These are phyloP conservation scores for Eucidaris tribuloides DNA, from an alignment of 35 echinoderm and acorn worm genomes.

Conservation along the genomic window DNA sequence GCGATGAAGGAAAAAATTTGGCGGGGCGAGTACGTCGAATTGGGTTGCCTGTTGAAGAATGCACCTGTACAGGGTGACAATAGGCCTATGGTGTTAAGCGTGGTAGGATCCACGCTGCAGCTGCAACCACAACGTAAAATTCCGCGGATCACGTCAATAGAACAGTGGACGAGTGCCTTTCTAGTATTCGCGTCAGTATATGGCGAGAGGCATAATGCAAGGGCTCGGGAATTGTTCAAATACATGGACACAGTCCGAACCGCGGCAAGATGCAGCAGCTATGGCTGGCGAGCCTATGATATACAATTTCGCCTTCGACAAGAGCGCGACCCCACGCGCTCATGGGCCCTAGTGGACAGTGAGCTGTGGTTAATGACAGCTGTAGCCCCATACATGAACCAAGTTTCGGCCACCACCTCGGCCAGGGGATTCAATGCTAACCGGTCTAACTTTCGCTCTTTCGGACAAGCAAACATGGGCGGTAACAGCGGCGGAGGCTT, in stretches of 20 bases:
- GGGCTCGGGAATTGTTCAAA: conserved; percentile 18
- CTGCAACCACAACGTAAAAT: not conserved
- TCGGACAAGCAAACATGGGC: too few relatives aligned
- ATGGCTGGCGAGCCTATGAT: conserved; percentile 19
- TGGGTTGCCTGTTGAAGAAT: not conserved
- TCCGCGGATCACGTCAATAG: not conserved
- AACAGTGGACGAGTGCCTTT: conserved; percentile 18
- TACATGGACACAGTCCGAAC: conserved; percentile 11
- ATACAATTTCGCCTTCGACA: conserved; percentile 31
- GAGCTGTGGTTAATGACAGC: conserved; percentile 20
- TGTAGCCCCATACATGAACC: too few relatives aligned
- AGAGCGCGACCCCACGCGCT: not conserved
- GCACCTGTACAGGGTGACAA: not conserved
- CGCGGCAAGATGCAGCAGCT: not conserved
- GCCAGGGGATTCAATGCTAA: too few relatives aligned
- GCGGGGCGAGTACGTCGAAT: not conserved
- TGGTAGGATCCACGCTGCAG: not conserved
- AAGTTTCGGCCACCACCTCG: too few relatives aligned
- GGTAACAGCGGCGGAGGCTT: too few relatives aligned
- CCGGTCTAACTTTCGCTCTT: too few relatives aligned
- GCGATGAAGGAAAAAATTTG: not conserved
- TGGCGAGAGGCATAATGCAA: not conserved
- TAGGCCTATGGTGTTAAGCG: not conserved
- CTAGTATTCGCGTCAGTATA: not conserved
- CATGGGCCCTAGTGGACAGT: conserved; percentile 21